These are phyloP conservation scores for Latrodectus geometricus DNA, from an alignment of 1,140 invertebrate genomes.

Conservation along the genomic window DNA sequence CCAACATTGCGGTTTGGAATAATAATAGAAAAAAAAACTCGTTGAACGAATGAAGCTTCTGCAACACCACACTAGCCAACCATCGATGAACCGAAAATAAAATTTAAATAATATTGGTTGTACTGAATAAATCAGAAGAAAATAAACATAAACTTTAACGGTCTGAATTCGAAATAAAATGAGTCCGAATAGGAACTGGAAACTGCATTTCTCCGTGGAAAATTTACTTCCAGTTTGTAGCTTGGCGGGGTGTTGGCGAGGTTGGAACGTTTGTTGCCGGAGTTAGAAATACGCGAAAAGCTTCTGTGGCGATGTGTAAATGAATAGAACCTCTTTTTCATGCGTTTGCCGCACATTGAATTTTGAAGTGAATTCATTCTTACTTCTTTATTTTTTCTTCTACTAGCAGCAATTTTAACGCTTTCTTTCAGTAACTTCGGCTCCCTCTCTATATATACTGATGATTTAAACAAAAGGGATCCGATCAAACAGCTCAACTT, in stretches of 20 bases:
- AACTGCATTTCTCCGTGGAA: conserved; percentile 15
- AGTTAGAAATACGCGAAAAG: background rate
- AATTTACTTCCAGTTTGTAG: conserved; percentile 3
- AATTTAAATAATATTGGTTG: conserved; percentile 60
- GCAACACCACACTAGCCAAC: background rate
- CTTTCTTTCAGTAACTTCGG: no score
- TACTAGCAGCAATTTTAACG: background rate
- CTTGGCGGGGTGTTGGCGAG: background rate
- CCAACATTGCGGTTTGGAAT: conserved; percentile 29
- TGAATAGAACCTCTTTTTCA: background rate
- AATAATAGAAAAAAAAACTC: conserved; percentile 9
- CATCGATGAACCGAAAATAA: conserved; percentile 48
- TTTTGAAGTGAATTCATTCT: background rate
- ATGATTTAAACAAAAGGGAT: background rate
- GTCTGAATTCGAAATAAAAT: conserved; percentile 54
- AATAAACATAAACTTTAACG: conserved; percentile 58
- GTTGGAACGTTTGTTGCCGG: background rate
- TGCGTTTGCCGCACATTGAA: background rate
- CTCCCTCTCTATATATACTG: background rate
- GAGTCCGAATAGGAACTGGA: conserved; percentile 50
- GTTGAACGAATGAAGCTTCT: background rate
- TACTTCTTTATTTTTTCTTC: background rate
- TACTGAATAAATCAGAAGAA: conserved; percentile 55
- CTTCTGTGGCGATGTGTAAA: background rate
- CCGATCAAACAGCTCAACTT: no score